These are phyloP conservation scores for Dendrocopos noguchii DNA, from an alignment of 2,113 vertebrate genomes.

Conservation along the genomic window DNA sequence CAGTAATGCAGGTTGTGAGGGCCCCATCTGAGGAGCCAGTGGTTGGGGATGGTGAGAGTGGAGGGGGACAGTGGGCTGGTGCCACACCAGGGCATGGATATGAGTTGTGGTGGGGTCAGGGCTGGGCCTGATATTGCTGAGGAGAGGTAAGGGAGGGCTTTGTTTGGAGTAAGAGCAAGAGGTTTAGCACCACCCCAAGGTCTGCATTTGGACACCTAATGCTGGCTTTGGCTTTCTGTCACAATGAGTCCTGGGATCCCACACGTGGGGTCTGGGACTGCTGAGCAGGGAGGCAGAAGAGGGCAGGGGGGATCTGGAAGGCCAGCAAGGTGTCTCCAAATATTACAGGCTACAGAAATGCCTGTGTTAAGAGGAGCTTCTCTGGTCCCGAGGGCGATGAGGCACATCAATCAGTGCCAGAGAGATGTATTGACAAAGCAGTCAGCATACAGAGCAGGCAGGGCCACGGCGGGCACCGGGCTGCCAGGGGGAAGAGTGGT, in stretches of 20 bases:
- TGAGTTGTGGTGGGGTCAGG: fast-evolving
- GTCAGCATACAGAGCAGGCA: fast-evolving
- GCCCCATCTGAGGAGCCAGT: not conserved
- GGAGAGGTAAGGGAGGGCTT: not conserved
- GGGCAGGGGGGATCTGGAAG: not conserved
- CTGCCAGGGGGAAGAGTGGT: fast-evolving
- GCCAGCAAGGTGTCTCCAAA: not conserved
- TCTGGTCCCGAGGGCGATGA: fast-evolving
- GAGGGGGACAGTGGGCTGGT: not conserved
- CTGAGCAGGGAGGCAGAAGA: not conserved
- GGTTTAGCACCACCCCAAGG: not conserved
- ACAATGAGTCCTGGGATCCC: fast-evolving
- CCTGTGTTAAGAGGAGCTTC: not conserved
- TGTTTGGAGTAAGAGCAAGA: fast-evolving
- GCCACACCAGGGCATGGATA: fast-evolving
- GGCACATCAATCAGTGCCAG: fast-evolving
- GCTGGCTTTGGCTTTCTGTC: not conserved
- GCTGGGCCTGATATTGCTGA: fast-evolving
- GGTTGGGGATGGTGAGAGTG: not conserved
- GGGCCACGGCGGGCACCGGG: fast-evolving
- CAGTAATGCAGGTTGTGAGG: fast-evolving
- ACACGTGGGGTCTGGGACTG: fast-evolving
- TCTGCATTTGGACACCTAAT: not conserved
- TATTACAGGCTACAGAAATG: fast-evolving
- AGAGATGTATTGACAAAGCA: too few relatives aligned